phyloP scores from a whole-genome alignment of 2,888 invertebrate genomes.

The Stenolophus ochropezus region DNA sequence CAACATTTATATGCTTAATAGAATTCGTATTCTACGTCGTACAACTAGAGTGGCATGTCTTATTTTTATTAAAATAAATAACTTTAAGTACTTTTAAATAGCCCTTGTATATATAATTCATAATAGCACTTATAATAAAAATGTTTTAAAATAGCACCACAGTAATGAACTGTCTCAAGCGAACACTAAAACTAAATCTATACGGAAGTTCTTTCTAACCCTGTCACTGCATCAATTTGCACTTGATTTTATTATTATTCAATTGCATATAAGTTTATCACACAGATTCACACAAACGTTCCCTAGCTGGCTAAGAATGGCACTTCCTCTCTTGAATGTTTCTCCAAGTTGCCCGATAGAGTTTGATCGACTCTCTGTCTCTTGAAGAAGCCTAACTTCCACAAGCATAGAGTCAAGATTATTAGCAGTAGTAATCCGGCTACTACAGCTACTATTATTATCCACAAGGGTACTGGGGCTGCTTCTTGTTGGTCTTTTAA shows the following conservation, averaged over 20 bases:
- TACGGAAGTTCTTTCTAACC: too few species aligned
- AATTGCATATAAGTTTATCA: constrained; percentile 33
- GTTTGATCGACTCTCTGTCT: constrained; percentile 86
- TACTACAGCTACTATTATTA: constrained; percentile 88
- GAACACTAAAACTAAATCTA: constrained; percentile 39
- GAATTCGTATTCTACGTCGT: background rate
- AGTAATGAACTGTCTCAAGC: too few species aligned
- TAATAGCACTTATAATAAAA: constrained; percentile 22
- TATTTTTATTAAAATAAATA: constrained; percentile 21
- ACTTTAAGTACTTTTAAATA: constrained; percentile 34
- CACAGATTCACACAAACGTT: background rate
- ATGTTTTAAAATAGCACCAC: constrained; percentile 30
- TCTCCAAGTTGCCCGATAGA: constrained; percentile 78
- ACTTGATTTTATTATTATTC: constrained; percentile 13
- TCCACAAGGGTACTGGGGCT: constrained; percentile 89
- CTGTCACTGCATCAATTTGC: background rate
- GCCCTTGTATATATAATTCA: constrained; percentile 13
- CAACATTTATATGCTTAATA: too few species aligned
- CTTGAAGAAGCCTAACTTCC: constrained; percentile 94
- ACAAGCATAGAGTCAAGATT: constrained; percentile 85
- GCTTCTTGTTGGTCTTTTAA: constrained; percentile 83
- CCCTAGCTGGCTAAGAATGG: constrained; percentile 44
- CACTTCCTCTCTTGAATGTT: constrained; percentile 63
- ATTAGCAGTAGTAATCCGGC: constrained; percentile 89
- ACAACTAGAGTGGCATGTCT: background rate